A percentile compares a stretch with the other conserved stretches of the same genome.
phyloP scores from a whole-genome alignment of 2,797 vertebrate species.

The Chaunax sp. region DNA sequence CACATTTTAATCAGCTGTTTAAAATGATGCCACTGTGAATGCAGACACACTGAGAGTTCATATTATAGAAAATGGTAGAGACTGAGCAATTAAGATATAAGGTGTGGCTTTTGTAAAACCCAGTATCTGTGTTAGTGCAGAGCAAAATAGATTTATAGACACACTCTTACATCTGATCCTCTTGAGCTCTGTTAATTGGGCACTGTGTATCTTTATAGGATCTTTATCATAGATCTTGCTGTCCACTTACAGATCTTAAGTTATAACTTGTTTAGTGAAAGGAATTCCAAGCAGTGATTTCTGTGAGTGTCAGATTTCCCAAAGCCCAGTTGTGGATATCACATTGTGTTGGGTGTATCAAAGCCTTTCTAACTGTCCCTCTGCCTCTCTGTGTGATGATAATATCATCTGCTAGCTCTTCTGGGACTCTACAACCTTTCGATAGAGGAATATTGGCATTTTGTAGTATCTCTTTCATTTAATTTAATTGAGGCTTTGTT shows the following conservation, averaged over 20 bases:
- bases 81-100: conserved; percentile 14
- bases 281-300: conserved; percentile 26
- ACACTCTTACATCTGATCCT: conserved; percentile 16
- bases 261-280: conserved; percentile 33
- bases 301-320: conserved; percentile 38
- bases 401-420: conserved; percentile 22
- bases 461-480: conserved; percentile 32
- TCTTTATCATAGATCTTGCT: conserved; percentile 22
- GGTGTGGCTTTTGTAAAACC: conserved; percentile 8
- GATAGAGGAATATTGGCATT: conserved; percentile 53
- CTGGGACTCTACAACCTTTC: conserved; percentile 39
- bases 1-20: conserved; percentile 14
- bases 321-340: conserved; percentile 26
- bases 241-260: conserved; percentile 44
- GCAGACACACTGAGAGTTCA: conserved; percentile 17
- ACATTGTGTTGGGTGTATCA: conserved; percentile 26
- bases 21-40: conserved; percentile 5
- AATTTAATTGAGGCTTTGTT: conserved; percentile 52
- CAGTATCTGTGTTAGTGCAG: not conserved
- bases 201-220: too few species aligned
- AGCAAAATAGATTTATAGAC: conserved; percentile 12
- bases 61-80: not conserved
- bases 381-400: conserved; percentile 44
- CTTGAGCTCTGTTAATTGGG: conserved; percentile 20
- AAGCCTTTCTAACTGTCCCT: conserved; percentile 44